phyloP scores from a whole-genome alignment of 2,888 invertebrate genomes.

The Trissonchulus sp. region DNA sequence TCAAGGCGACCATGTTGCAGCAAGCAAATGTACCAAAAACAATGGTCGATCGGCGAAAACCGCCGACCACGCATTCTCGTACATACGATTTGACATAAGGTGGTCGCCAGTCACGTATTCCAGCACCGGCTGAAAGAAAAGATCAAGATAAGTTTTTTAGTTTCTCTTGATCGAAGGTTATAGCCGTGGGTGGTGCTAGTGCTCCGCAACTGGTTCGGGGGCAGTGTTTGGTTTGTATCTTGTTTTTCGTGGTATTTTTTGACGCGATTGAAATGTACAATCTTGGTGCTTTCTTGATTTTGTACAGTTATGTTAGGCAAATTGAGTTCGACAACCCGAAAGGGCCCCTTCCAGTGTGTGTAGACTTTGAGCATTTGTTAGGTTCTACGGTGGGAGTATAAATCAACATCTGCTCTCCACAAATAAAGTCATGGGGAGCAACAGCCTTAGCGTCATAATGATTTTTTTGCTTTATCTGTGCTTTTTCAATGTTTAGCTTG shows the following conservation, averaged over 20 bases:
- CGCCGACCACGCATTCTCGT: neutral
- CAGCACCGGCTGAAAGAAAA: too few species aligned
- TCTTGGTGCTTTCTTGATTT: neutral
- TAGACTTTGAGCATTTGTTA: neutral
- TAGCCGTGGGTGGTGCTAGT: neutral
- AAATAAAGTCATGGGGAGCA: neutral
- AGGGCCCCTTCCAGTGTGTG: constrained; percentile 2
- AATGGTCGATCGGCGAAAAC: neutral
- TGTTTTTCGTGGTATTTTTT: neutral
- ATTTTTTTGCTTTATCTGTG: neutral
- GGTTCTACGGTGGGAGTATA: neutral
- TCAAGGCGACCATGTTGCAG: neutral
- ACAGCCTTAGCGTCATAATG: constrained; percentile 9
- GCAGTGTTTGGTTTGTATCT: too few species aligned
- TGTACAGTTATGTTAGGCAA: neutral
- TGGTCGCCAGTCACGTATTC: neutral
- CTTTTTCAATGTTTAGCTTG: neutral
- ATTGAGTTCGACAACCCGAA: neutral
- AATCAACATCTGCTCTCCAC: neutral
- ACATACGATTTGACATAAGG: neutral
- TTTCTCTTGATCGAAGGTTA: neutral
- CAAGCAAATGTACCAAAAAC: neutral
- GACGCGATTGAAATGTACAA: neutral
- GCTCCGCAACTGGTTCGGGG: too few species aligned
- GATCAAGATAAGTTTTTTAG: too few species aligned